These are phyloP conservation scores for Araneus ventricosus DNA, from an alignment of 1,140 invertebrate species.

Conservation along the genomic window DNA sequence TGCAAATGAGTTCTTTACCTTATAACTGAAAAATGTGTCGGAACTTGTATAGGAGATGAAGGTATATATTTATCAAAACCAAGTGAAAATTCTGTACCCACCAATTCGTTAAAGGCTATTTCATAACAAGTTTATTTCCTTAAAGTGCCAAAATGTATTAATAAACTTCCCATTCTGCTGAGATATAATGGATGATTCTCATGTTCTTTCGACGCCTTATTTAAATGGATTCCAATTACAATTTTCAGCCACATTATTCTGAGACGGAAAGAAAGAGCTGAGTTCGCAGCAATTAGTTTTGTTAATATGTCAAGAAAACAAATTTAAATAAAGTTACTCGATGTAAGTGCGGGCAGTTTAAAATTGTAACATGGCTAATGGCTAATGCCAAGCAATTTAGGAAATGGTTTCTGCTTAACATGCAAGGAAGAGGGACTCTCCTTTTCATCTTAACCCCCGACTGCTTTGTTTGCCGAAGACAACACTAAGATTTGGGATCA, in stretches of 20 bases:
- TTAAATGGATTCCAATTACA: neutral
- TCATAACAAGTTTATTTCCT: too few species aligned
- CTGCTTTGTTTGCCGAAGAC: neutral
- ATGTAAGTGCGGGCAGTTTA: neutral
- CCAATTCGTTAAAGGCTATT: too few species aligned
- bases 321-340: too few species aligned
- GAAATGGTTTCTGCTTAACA: slow-evolving; percentile 3
- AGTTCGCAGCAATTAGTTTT: neutral
- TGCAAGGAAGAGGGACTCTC: neutral
- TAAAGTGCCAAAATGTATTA: too few species aligned
- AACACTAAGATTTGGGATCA: neutral
- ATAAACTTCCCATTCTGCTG: too few species aligned
- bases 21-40: too few species aligned
- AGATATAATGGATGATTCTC: too few species aligned
- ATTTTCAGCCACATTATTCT: neutral
- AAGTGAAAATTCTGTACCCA: too few species aligned
- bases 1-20: too few species aligned
- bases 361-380: neutral
- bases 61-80: too few species aligned
- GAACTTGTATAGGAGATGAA: too few species aligned
- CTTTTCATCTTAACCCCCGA: neutral
- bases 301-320: neutral
- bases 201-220: too few species aligned
- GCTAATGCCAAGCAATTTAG: neutral
- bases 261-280: neutral